Conservation (phyloP, 2,113 vertebrate species). For the Atherinomorus stipes region DNA sequence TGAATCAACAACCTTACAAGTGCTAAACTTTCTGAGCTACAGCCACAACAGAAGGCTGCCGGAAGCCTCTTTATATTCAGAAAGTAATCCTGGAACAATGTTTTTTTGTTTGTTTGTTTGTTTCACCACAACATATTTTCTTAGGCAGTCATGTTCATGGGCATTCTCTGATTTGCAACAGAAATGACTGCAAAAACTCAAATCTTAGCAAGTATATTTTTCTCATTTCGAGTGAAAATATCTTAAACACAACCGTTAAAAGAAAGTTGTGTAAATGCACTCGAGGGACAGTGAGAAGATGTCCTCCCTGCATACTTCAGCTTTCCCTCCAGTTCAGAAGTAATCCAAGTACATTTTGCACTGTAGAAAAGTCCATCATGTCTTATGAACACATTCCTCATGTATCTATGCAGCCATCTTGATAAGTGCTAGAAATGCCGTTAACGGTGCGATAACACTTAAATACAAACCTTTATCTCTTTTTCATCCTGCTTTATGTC, state of each 20-base stretch:
- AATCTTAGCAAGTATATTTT: no score
- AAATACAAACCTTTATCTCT: slow-evolving; percentile 45
- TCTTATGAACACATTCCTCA: slow-evolving; percentile 23
- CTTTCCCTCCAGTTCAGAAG: slow-evolving; percentile 11
- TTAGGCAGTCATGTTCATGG: no score
- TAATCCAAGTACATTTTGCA: slow-evolving; percentile 8
- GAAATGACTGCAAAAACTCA: no score
- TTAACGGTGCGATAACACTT: slow-evolving; percentile 60
- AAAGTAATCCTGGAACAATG: no score
- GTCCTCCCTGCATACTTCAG: slow-evolving; percentile 1
- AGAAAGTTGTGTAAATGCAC: neutral
- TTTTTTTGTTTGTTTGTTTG: no score
- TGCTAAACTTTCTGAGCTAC: no score
- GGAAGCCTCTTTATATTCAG: no score
- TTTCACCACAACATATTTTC: no score
- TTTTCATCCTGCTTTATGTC: slow-evolving; percentile 4
- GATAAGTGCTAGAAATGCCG: slow-evolving; percentile 46
- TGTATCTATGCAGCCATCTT: slow-evolving; percentile 33
- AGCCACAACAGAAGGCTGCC: no score
- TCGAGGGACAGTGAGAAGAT: neutral
- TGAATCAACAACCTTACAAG: no score
- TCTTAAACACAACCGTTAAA: neutral
- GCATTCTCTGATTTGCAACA: neutral
- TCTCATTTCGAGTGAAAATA: no score
- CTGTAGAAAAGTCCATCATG: slow-evolving; percentile 16